A percentile compares a stretch with the other conserved stretches of the same genome.
Conservation (phyloP, 2,888 invertebrate genomes). For the Philereme transversata region DNA sequence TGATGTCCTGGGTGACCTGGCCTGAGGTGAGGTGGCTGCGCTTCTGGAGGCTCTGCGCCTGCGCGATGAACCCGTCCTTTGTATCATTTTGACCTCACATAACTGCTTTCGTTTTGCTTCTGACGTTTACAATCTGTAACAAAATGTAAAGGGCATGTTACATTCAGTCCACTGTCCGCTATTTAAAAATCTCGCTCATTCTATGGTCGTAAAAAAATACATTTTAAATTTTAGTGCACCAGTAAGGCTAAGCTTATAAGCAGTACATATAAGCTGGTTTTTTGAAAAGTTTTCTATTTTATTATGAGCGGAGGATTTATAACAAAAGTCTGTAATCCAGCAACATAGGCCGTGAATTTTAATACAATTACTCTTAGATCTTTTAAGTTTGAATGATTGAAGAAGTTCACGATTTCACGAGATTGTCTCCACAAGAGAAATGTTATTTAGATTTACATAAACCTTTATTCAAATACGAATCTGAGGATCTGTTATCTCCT, state of each 20-base stretch:
- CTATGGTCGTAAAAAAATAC: no score
- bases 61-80: slow-evolving; percentile 86
- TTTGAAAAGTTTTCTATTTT: slow-evolving; percentile 14
- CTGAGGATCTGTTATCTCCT: no score
- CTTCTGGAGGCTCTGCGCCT: slow-evolving; percentile 87
- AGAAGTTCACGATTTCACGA: slow-evolving; percentile 15
- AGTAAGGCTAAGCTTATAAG: no score
- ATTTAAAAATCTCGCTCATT: no score
- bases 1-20: slow-evolving; percentile 78
- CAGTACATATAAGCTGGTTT: no score
- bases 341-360: slow-evolving; percentile 46
- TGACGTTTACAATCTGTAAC: slow-evolving; percentile 40
- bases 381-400: slow-evolving; percentile 29
- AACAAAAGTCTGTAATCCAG: slow-evolving; percentile 48
- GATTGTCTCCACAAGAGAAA: slow-evolving; percentile 4
- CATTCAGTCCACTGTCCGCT: background rate
- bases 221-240: no score
- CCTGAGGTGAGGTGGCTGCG: slow-evolving; percentile 86
- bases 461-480: no score
- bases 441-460: no score
- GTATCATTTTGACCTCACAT: slow-evolving; percentile 79
- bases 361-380: slow-evolving; percentile 33
- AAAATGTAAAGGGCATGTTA: slow-evolving; percentile 26
- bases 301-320: slow-evolving; percentile 36
- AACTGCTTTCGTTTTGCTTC: slow-evolving; percentile 7